A percentile compares a stretch with the other conserved stretches of the same genome.
Conservation (phyloP, 2,797 vertebrate species). For the Sardinella longiceps region DNA sequence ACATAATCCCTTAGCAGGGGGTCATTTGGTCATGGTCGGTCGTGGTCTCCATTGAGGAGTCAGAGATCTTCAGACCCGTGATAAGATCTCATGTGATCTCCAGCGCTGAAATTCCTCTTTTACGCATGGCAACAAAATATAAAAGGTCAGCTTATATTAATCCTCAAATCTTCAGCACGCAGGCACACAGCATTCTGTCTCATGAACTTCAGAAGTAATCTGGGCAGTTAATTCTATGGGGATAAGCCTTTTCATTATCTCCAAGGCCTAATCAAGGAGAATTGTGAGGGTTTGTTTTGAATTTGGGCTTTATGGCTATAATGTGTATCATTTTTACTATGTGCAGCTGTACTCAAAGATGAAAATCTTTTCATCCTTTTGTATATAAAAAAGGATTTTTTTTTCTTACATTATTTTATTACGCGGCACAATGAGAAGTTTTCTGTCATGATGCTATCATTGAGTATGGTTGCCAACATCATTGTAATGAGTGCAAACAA, state of each 20-base stretch:
- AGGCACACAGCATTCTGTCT: conserved; percentile 69
- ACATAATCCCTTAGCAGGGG: conserved; percentile 73
- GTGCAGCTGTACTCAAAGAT: not conserved
- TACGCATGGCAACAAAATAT: conserved; percentile 76
- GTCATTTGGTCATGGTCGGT: conserved; percentile 55
- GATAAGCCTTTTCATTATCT: conserved; percentile 70
- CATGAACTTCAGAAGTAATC: conserved; percentile 79
- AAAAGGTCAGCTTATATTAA: conserved; percentile 81
- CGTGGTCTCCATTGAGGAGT: conserved; percentile 71
- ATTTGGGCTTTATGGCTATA: not conserved
- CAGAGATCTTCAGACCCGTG: conserved; percentile 70
- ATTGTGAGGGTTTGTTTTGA: conserved; percentile 68
- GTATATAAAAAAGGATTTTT: not conserved
- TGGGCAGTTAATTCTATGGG: conserved; percentile 68
- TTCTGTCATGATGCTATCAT: not conserved
- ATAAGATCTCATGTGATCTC: conserved; percentile 77
- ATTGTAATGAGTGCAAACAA: conserved; percentile 1
- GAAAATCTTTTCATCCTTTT: conserved; percentile 7
- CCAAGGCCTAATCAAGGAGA: conserved; percentile 72
- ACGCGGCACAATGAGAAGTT: not conserved
- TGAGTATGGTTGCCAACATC: not conserved
- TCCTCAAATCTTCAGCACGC: conserved; percentile 78
- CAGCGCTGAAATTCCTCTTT: conserved; percentile 77
- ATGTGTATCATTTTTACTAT: not conserved
- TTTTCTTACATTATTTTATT: not conserved